Evolutionary conservation across 2,113 vertebrate species (phyloP).

Genomic region (Cyanistes caeruleus): DNA sequence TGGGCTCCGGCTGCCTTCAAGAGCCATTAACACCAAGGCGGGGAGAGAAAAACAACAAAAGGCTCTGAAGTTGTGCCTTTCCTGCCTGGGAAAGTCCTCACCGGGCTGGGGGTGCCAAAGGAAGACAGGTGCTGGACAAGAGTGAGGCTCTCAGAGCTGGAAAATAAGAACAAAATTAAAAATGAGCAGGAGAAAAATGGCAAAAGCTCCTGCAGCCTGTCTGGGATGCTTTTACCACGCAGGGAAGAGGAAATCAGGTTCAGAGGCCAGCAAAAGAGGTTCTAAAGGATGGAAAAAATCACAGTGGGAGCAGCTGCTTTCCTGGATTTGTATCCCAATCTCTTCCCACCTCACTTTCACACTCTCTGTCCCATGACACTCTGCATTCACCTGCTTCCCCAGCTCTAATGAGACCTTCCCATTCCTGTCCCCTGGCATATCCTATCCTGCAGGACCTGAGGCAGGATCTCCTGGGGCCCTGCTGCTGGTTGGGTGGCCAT

Average conservation of each 20-base stretch:
- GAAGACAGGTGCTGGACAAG: not conserved
- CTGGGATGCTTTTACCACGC: not conserved
- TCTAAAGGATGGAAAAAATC: not conserved
- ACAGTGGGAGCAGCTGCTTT: not conserved
- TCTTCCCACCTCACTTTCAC: not conserved
- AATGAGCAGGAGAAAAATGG: not conserved
- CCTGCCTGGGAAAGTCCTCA: not conserved
- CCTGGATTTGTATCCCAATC: not conserved
- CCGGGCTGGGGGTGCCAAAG: not conserved
- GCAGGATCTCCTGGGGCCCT: not conserved
- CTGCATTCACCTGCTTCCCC: not conserved
- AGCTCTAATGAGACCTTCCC: accelerated
- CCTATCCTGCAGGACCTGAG: not conserved
- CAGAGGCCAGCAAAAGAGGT: accelerated
- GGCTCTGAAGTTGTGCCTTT: not conserved
- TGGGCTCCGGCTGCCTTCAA: slow-evolving; percentile 68
- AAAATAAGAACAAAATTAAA: not conserved
- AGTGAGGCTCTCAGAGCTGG: not conserved
- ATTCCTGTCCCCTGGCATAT: accelerated
- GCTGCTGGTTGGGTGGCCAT: not conserved
- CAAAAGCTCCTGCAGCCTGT: not conserved
- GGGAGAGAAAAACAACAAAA: not conserved
- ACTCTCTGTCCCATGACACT: not conserved
- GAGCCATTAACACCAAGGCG: slow-evolving; percentile 72
- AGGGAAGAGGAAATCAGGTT: not conserved